Base-by-base conservation (phyloP, 2,113 vertebrate species). In the Mola mola region DNA sequence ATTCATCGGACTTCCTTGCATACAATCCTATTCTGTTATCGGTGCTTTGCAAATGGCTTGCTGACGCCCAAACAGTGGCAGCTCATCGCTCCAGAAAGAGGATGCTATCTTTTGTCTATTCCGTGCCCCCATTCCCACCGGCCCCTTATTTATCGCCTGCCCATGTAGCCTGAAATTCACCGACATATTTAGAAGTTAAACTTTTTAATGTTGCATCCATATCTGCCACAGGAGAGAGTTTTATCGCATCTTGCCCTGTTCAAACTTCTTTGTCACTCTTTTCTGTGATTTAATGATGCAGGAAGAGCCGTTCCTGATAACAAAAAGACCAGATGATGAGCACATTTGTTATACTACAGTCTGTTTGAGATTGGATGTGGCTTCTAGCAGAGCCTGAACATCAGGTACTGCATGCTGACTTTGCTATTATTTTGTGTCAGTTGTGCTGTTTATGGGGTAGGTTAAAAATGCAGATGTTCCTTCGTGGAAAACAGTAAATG, bases 21-120 rank as follows among this genome's bases (percentile, higher is more conserved):
- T 40, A 46, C 20, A 34, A 52, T 68, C 49, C 58, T 19, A 40
- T 65, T 85, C 41, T 26, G 34, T 81, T 87, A 89, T 87, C 81
- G n/a, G 40, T 59, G 69, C 22, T 61, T 56, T 67, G 63, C 74
- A 78, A 72, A 78, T 75, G 70, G 46, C 44, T 57, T 10, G 17
- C 41, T 78, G 61, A 74, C 17, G 79, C 75, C 74, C 73, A 62
- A 56, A 6, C 11, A 46, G 20, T 28, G 67, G 69, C 26, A 57
- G 63, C 74, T 75, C 57, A 74, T 62, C 17, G 25, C 47, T 52
- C 31, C 51, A 48, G 55, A 64, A 75, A 78, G 50, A 13, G 21
- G 37, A 48, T 44, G 38, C 9, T 47, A 46, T 79, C 46, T 60
- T 56, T 56, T 53, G 17, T 64, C 56, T 36, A 41, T 38, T 76